A percentile compares a stretch with the other conserved stretches of the same genome.
Evolutionary conservation across 2,888 invertebrate species (phyloP).

Genomic region (Metacarcinus magister): DNA sequence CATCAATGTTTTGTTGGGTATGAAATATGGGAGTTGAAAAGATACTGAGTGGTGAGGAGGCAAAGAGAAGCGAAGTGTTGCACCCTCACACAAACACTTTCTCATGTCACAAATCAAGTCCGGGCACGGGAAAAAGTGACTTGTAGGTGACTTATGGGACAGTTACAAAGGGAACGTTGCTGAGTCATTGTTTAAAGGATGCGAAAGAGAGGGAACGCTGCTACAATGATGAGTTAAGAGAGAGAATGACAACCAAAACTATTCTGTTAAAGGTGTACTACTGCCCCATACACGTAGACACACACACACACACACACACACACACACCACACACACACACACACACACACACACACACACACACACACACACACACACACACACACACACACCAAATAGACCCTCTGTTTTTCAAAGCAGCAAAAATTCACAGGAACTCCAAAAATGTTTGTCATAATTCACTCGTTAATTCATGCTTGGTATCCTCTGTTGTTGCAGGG

Average conservation of each 20-base stretch:
- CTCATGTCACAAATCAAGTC: not conserved
- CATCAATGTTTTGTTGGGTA: not conserved
- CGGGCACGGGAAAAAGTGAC: not conserved
- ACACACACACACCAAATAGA: not conserved
- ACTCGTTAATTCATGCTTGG: not conserved
- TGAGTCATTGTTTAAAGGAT: not conserved
- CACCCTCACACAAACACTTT: not conserved
- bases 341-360: slow-evolving; percentile 54
- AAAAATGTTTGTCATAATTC: not conserved
- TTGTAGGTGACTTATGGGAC: not conserved
- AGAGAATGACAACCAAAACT: not conserved
- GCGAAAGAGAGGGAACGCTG: not conserved
- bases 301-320: slow-evolving; percentile 28
- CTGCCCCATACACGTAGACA: not conserved
- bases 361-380: slow-evolving; percentile 26
- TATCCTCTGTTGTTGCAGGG: not conserved
- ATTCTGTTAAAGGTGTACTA: not conserved
- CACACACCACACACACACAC: slow-evolving; percentile 57
- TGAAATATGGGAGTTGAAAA: no score
- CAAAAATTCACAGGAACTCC: not conserved
- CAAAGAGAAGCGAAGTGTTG: not conserved
- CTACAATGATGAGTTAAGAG: not conserved
- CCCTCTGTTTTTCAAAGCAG: not conserved
- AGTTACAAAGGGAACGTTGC: not conserved
- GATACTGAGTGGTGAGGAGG: not conserved